A percentile compares a stretch with the other conserved stretches of the same genome.
Conservation (phyloP, 2,113 vertebrate genomes). For the Mormyrus iriodes region DNA sequence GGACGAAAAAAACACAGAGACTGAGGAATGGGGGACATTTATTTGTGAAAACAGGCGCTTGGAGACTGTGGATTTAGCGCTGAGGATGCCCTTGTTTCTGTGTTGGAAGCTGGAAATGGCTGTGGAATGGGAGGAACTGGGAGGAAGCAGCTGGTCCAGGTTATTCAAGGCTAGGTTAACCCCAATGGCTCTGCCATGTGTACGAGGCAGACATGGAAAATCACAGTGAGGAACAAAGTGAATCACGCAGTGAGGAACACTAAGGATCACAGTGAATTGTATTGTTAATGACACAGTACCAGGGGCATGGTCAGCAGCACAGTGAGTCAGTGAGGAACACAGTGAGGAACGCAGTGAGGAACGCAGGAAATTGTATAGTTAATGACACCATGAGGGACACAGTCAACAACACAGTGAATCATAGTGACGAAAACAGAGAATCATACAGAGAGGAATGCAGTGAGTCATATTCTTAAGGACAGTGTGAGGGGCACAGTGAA, state of each 20-base stretch:
- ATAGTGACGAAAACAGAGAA: too few species aligned
- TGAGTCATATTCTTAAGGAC: too few species aligned
- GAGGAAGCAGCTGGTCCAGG: slow-evolving; percentile 12
- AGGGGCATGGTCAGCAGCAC: too few species aligned
- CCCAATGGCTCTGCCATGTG: neutral
- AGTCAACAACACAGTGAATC: too few species aligned
- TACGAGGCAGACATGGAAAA: neutral
- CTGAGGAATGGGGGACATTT: neutral
- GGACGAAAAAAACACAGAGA: neutral
- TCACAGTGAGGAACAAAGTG: neutral
- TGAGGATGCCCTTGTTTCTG: slow-evolving; percentile 19
- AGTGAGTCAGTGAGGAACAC: neutral
- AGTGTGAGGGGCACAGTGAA: too few species aligned
- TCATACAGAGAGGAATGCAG: too few species aligned
- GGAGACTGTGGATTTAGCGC: slow-evolving; percentile 2
- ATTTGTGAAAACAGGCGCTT: neutral
- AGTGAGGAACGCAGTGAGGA: too few species aligned
- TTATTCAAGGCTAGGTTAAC: slow-evolving; percentile 16
- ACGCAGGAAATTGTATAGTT: too few species aligned
- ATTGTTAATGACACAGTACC: too few species aligned
- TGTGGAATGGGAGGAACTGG: neutral
- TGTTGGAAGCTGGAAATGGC: slow-evolving; percentile 17
- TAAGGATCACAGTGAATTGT: too few species aligned
- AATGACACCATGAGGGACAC: too few species aligned
- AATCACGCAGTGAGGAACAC: too few species aligned